Evolutionary conservation across 2,797 vertebrate genomes (phyloP).

Genomic region (Anniella stebbinsi): DNA sequence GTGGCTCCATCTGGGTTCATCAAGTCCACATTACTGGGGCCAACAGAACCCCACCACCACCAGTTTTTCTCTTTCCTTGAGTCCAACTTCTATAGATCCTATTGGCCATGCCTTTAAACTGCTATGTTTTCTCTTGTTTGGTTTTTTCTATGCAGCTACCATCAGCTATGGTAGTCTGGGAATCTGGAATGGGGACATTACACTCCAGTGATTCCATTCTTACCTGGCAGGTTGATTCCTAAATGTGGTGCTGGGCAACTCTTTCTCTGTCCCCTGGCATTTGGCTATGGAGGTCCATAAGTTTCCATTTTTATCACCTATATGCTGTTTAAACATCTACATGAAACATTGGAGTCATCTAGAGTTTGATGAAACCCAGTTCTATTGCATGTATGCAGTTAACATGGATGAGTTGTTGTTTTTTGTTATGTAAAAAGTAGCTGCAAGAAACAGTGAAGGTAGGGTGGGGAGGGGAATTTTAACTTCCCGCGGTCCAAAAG

Average conservation of each 20-base stretch:
- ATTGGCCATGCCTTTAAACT: not conserved
- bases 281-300: not conserved
- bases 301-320: not conserved
- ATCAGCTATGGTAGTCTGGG: not conserved
- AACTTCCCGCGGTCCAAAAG: not conserved
- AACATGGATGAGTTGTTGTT: not conserved
- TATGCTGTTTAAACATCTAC: not conserved
- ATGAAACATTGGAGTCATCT: not conserved
- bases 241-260: not conserved
- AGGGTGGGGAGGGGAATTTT: not conserved
- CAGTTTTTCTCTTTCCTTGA: not conserved
- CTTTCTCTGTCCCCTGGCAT: not conserved
- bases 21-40: not conserved
- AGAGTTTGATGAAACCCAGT: not conserved
- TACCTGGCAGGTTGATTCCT: not conserved
- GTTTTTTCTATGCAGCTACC: not conserved
- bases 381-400: not conserved
- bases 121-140: not conserved
- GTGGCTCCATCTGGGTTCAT: not conserved
- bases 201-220: not conserved
- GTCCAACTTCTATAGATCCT: not conserved
- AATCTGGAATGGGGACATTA: not conserved
- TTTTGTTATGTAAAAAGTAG: not conserved
- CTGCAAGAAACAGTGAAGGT: not conserved
- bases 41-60: no score